Evolutionary conservation across 2,797 vertebrate genomes (phyloP), one percentile per base, ranked within the genome.

Genomic region (Tachyglossus aculeatus): DNA sequence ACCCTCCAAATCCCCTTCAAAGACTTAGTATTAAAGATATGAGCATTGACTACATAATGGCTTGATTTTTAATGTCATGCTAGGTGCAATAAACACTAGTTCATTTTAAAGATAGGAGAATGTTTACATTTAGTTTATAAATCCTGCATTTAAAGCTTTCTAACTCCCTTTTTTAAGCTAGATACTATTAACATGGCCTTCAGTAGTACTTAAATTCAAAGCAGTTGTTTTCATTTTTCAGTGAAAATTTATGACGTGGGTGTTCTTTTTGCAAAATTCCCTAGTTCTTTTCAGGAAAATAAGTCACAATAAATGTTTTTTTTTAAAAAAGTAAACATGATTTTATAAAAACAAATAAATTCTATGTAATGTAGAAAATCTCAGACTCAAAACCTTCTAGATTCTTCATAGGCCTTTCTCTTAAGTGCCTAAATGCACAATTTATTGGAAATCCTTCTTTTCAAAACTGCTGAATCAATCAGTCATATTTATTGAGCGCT

Each of bases 171-270:
- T 65, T 57, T 53, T 4, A 41, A 69, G 73, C 50, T 75, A 67
- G 67, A 84, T 53, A 22, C 44, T 71, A 3, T 32, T 69, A 85
- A 58, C 51, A 47, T 71, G 80, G 27, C 54, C 60, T 25, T 15
- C 1, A 56, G 13, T 58, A 78, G 50, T 76, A 34, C 29, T 71
- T 82, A 72, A 82, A 73, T 70, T 60, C 41, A 83, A 77, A 83
- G 24, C 57, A 78, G 33, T 86, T 86, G 62, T 71, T 90, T 74
- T 37, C 65, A 25, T 59, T 83, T 84, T 81, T 34, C 74, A 71
- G 27, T 47, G 22, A 71, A 82, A 76, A 70, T 76, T 82, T 56
- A 79, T 68, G 45, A 38, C 16, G 27, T 65, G 67, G 44, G 81
- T 78, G n/a, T 61, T 54, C 21, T 77, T 73, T 60, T 57, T 27